Conservation (phyloP, 1,140 invertebrate genomes). For the Drosophila jambulina region DNA sequence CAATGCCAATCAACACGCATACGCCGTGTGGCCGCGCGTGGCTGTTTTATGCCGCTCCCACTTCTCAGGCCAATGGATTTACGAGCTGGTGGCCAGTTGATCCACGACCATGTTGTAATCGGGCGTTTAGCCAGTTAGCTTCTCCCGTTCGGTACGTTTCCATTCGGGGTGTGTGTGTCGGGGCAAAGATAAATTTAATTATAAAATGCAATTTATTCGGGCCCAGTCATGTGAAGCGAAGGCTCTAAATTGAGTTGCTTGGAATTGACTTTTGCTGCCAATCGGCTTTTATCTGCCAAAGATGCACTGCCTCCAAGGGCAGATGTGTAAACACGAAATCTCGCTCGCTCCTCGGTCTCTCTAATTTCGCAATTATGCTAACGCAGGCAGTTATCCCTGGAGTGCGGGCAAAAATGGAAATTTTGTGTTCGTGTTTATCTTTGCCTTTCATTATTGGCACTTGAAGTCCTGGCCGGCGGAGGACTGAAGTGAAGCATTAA, state of each 20-base stretch:
- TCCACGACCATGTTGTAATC: constrained; percentile 38
- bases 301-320: constrained; percentile 1
- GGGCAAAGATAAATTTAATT: constrained; percentile 39
- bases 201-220: constrained; percentile 50
- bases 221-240: constrained; percentile 5
- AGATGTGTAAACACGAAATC: constrained; percentile 35
- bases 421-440: constrained; percentile 53
- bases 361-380: constrained; percentile 43
- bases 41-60: constrained; percentile 19
- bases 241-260: constrained; percentile 12
- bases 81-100: constrained; percentile 22
- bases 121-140: constrained; percentile 52
- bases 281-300: constrained; percentile 2
- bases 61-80: constrained; percentile 42
- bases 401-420: constrained; percentile 41
- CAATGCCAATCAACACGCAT: constrained; percentile 76
- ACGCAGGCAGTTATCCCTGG: constrained; percentile 24
- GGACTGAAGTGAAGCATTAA: constrained; percentile 55
- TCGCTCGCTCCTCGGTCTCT: not conserved
- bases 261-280: constrained; percentile 29
- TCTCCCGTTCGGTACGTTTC: constrained; percentile 14
- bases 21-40: constrained; percentile 47
- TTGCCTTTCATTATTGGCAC: constrained; percentile 40
- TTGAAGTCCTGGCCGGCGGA: constrained; percentile 5
- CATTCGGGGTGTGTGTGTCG: constrained; percentile 2